A percentile compares a stretch with the other conserved stretches of the same genome.
Conservation (phyloP, 2,113 vertebrate genomes). For the Mungos mungo region DNA sequence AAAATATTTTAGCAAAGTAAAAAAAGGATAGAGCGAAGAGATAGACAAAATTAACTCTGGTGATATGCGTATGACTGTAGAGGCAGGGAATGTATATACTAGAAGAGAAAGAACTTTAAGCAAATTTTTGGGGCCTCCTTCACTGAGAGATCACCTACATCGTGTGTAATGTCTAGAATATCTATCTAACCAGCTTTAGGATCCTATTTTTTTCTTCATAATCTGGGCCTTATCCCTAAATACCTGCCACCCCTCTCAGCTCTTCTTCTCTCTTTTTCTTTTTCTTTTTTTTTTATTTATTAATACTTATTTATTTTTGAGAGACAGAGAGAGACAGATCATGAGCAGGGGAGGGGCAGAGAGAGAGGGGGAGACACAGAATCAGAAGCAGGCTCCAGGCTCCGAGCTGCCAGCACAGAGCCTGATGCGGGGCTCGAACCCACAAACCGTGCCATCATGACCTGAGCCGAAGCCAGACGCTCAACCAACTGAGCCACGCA, state of each 20-base stretch:
- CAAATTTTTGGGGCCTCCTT: background rate
- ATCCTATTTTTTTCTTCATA: background rate
- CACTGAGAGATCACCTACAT: background rate
- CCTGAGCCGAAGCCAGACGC: too few species aligned
- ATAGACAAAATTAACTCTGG: background rate
- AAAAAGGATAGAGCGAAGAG: background rate
- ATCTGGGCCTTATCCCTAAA: background rate
- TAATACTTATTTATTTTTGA: too few species aligned
- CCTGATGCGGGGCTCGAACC: too few species aligned
- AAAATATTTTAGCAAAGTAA: constrained; percentile 10
- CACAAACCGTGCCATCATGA: too few species aligned
- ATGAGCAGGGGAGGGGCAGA: too few species aligned
- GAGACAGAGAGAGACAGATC: too few species aligned
- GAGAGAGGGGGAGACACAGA: too few species aligned
- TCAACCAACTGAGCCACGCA: too few species aligned
- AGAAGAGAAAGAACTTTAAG: background rate
- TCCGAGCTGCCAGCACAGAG: too few species aligned
- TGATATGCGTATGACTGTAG: background rate
- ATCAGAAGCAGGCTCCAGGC: too few species aligned
- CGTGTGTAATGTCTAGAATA: background rate
- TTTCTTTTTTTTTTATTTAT: too few species aligned
- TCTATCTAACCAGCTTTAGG: background rate
- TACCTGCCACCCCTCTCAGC: background rate
- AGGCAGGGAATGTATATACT: background rate
- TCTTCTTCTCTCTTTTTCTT: background rate